These are phyloP conservation scores for Lithophane socia DNA, from an alignment of 2,888 invertebrate genomes.

Conservation along the genomic window DNA sequence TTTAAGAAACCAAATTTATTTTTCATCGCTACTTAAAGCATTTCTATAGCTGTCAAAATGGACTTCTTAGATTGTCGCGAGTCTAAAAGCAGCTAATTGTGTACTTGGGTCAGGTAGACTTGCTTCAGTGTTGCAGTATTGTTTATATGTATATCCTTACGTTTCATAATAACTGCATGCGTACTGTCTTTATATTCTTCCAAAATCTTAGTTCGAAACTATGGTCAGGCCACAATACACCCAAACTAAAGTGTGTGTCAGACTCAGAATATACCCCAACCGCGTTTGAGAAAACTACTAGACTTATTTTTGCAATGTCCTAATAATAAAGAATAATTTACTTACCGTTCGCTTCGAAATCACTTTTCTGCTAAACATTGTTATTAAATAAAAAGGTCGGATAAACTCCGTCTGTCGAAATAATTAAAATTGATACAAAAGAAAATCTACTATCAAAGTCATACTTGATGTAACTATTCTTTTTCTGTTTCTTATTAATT, in stretches of 20 bases:
- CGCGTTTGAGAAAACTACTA: neutral
- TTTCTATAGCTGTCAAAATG: too few relatives aligned
- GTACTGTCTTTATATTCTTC: neutral
- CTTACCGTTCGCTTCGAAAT: conserved; percentile 72
- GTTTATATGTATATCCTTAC: neutral
- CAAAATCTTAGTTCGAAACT: neutral
- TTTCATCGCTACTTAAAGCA: too few relatives aligned
- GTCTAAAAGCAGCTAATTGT: too few relatives aligned
- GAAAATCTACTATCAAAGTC: conserved; percentile 55
- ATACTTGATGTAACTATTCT: conserved; percentile 67
- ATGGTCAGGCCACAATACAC: neutral
- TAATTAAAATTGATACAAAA: conserved; percentile 49
- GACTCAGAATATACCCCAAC: too few relatives aligned
- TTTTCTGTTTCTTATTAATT: conserved; percentile 58
- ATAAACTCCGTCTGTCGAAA: conserved; percentile 52
- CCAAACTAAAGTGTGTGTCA: too few relatives aligned
- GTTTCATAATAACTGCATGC: neutral
- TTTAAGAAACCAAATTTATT: too few relatives aligned
- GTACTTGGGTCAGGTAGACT: neutral
- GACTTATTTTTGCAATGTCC: neutral
- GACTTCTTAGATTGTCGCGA: too few relatives aligned
- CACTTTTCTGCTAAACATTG: conserved; percentile 76
- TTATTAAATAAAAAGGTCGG: conserved; percentile 47
- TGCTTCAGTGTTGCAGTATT: neutral
- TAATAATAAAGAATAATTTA: conserved; percentile 29